Base-by-base conservation (phyloP, 35 echinoderm and acorn worm species). In the Stichopus chloronotus region DNA sequence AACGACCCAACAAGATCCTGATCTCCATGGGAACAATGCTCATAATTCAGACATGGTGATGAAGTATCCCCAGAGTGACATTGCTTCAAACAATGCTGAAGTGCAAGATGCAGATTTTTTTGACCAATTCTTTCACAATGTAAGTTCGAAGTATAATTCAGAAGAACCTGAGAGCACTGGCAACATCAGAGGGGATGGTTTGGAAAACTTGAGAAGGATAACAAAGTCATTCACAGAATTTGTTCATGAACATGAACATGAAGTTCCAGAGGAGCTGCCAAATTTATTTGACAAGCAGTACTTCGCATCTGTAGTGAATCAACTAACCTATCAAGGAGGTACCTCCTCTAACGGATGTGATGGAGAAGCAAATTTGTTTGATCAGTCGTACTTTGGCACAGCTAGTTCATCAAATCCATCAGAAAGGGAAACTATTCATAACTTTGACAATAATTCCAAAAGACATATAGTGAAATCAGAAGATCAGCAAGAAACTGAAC, bases 261-360 rank as follows among this genome's bases (percentile, higher is more conserved):
- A 85, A 21, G 69, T 74, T 20, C n/a, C 69, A 74, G 55, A 85
- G 58, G 54, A 87, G 55, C 60, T 63, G 11, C 25, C 94, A 6
- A 94, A 89, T 96, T 72, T 88, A 83, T 92, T 96, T 92, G 93
- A 96, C 81, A 72, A 89, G 20, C 95, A 96, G 20, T 96, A 94
- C 58, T 96, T 96, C 94, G 83, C 57, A 80, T 25, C 61, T 88
- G 63, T 63, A 81, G 59, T 72, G 57, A 72, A 52, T 0, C 82
- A 58, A 7, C n/a, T 85, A 14, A 85, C 82, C 0, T 17, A 85
- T 85, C 82, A 85, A 85, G 24, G 6, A 21, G 5, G 5, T 58
- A 23, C 25, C 58, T 56, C 22, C 55, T 22, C 56, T 85, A 13
- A 85, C 30, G 6, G 22, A 5, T 16, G 19, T 65, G 11, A 65